Evolutionary conservation across 2,888 invertebrate species (phyloP).

Genomic region (Eremobia ochroleuca): DNA sequence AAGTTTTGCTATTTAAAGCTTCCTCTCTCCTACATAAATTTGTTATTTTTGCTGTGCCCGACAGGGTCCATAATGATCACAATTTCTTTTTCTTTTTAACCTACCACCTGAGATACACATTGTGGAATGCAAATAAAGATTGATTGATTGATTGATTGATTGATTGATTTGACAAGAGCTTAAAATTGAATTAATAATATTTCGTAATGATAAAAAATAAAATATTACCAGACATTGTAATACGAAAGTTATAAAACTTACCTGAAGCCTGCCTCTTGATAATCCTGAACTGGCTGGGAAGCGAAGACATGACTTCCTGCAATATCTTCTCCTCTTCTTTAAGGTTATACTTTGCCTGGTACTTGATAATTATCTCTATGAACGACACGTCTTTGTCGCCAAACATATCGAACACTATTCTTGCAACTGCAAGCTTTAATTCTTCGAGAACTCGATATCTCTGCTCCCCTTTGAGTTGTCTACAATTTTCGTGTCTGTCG

Average conservation of each 20-base stretch:
- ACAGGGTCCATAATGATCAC: too few relatives aligned
- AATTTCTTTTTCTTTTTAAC: too few relatives aligned
- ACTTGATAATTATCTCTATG: slow-evolving; percentile 83
- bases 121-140: too few relatives aligned
- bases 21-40: too few relatives aligned
- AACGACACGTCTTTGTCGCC: slow-evolving; percentile 81
- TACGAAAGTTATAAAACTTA: slow-evolving; percentile 70
- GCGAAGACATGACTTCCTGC: slow-evolving; percentile 76
- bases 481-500: slow-evolving; percentile 71
- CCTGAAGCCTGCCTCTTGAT: slow-evolving; percentile 80
- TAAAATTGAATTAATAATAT: neutral
- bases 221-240: neutral
- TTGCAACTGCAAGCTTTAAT: slow-evolving; percentile 71
- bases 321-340: slow-evolving; percentile 80
- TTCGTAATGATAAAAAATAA: neutral
- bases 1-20: too few relatives aligned
- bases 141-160: too few relatives aligned
- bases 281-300: slow-evolving; percentile 75
- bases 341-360: slow-evolving; percentile 76
- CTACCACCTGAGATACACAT: too few relatives aligned
- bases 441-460: slow-evolving; percentile 75
- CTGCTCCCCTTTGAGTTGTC: slow-evolving; percentile 70
- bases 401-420: slow-evolving; percentile 80
- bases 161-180: neutral
- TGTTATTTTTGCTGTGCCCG: too few relatives aligned